Conservation (phyloP, 2,797 vertebrate species). For the Phaenicophaeus curvirostris region DNA sequence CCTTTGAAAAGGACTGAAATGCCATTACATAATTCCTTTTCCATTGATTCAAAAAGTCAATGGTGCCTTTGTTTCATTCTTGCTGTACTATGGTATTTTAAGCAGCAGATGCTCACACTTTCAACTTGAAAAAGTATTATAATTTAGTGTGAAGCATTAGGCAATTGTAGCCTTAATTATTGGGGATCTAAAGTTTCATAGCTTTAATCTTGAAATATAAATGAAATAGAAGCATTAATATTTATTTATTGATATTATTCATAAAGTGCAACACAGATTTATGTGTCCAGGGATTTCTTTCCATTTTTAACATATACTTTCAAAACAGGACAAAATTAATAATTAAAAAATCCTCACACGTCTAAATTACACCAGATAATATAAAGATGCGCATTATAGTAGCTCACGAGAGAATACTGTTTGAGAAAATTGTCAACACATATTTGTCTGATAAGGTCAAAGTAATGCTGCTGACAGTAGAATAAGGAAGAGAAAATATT, state of each 20-base stretch:
- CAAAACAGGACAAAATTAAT: conserved; percentile 53
- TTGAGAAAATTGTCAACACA: conserved; percentile 67
- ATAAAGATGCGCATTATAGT: conserved; percentile 45
- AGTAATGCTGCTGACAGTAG: conserved; percentile 58
- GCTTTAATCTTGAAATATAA: conserved; percentile 33
- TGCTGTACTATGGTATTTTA: background rate
- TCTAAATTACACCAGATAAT: conserved; percentile 45
- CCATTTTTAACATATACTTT: conserved; percentile 44
- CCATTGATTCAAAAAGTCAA: background rate
- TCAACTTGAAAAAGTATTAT: background rate
- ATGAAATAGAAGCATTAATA: conserved; percentile 56
- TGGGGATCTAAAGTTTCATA: conserved; percentile 10
- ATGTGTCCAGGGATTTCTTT: conserved; percentile 35
- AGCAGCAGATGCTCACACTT: background rate
- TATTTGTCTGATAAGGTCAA: conserved; percentile 75
- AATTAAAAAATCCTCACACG: conserved; percentile 47
- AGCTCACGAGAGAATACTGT: conserved; percentile 53
- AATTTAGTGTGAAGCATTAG: conserved; percentile 32
- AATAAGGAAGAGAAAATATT: conserved; percentile 64
- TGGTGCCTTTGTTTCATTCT: background rate
- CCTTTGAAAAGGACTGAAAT: background rate
- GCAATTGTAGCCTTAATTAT: conserved; percentile 44
- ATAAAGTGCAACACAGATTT: conserved; percentile 44
- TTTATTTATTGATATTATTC: conserved; percentile 64
- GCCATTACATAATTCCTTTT: background rate